phyloP scores from a whole-genome alignment of 2,113 vertebrate genomes.

The Trematomus loennbergii region DNA sequence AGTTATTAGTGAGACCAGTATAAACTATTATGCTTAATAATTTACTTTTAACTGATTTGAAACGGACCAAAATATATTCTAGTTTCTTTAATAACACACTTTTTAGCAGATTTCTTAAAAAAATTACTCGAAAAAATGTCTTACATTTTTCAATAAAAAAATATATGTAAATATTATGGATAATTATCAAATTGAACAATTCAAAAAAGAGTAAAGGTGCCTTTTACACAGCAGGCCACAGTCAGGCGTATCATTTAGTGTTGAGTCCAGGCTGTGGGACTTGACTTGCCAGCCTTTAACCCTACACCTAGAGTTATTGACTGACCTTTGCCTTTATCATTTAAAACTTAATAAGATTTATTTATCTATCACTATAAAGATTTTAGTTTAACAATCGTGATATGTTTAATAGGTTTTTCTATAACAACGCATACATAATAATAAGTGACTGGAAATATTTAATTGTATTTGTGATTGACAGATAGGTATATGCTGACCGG shows the following conservation, averaged over 20 bases:
- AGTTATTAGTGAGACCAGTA: conserved; percentile 52
- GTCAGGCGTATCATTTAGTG: neutral
- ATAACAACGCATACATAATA: neutral
- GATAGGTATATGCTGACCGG: neutral
- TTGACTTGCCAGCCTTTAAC: conserved; percentile 5
- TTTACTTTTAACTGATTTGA: conserved; percentile 40
- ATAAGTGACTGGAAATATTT: neutral
- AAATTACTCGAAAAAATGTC: no score
- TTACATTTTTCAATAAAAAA: no score
- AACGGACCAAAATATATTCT: no score
- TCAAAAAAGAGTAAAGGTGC: neutral
- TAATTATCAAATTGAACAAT: no score
- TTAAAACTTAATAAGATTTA: neutral
- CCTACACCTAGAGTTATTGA: neutral
- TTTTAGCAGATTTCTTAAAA: no score
- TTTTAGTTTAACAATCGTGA: neutral
- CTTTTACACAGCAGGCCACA: neutral
- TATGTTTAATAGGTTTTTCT: neutral
- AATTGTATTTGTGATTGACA: neutral
- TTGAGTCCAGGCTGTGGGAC: neutral
- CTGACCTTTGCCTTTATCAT: neutral
- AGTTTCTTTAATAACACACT: no score
- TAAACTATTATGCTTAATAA: conserved; percentile 55
- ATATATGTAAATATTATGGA: no score
- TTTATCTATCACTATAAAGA: neutral